Base-by-base conservation (phyloP, 2,113 vertebrate species). In the Craseonycteris thonglongyai region DNA sequence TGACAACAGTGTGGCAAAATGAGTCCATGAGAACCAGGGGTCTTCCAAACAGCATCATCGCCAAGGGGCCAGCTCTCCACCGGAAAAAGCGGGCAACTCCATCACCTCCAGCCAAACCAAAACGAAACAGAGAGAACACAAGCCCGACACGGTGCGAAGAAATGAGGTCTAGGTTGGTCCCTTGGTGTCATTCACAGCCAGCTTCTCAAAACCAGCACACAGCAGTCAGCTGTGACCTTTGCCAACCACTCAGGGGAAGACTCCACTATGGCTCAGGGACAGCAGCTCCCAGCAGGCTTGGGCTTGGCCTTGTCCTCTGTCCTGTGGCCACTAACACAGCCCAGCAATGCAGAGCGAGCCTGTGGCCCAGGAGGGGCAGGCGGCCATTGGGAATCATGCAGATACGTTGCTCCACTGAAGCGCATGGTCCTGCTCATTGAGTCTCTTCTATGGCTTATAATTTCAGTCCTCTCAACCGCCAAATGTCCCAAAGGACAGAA, bases 141-240 rank as follows among this genome's bases (percentile, higher is more conserved):
- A 33, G 0, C 4, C n/a, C 66, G 47, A 75, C 4, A 83, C 38
- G 45, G 61, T 2, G 6, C 24, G 26, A 45, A 58, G 45, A 54
- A 40, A 12, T 19, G 38, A 47, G 40, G 28, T 3, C 7, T 2
- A 7, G 19, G 54, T 2, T 0, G 2, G 1, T 5, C 30, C 11
- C 42, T 58, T 24, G 5, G 4, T 3, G 16, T 26, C 56, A n/a
- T 1, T 65, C 21, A 63, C 13, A 22, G 33, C 3, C 14, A 11
- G 8, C 45, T 19, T 80, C 51, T 40, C 38, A 35, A 40, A n/a
- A 33, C 5, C 38, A 30, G 8, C 15, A 6, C 3, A 0, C 1
- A 7, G 3, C 0, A 2, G 28, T 51, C 15, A 3, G 3, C 38
- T 24, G 9, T 12, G 21, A 6, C 26, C 28, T 71, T 21, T 42